Percentiles rank a stretch among this genome's conserved stretches.
Evolutionary conservation across 2,888 invertebrate genomes (phyloP).

Genomic region (Malacosoma neustria): DNA sequence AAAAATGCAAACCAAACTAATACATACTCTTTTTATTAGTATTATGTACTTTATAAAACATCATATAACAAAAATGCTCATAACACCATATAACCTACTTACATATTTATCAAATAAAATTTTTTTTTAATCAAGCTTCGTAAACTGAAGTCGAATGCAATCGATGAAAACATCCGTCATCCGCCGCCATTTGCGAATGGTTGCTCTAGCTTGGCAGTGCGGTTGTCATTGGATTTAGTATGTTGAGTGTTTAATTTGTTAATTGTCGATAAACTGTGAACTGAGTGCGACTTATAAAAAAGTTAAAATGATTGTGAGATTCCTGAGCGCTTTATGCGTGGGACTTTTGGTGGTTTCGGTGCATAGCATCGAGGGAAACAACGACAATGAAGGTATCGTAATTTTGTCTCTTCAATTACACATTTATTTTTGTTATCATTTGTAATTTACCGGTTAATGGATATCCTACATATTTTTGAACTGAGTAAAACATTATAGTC

Average conservation of each 20-base stretch:
- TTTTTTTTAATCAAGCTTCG: conserved; percentile 23
- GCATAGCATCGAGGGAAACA: conserved; percentile 58
- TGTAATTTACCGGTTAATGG: conserved; percentile 16
- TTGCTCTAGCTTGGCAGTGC: conserved; percentile 59
- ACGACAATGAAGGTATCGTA: conserved; percentile 68
- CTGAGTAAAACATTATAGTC: background rate
- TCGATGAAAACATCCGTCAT: conserved; percentile 74
- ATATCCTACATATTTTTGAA: conserved; percentile 1
- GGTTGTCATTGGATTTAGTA: conserved; percentile 62
- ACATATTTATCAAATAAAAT: too few relatives aligned
- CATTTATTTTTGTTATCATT: conserved; percentile 40
- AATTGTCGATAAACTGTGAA: conserved; percentile 61
- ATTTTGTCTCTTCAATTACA: conserved; percentile 22
- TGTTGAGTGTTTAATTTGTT: conserved; percentile 65
- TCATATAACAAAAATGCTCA: too few relatives aligned
- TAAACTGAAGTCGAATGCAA: conserved; percentile 53
- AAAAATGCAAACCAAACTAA: too few relatives aligned
- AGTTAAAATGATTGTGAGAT: conserved; percentile 73
- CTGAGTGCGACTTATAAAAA: conserved; percentile 50
- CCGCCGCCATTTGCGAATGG: conserved; percentile 74
- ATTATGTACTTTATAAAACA: too few relatives aligned
- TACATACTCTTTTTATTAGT: too few relatives aligned
- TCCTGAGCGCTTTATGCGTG: conserved; percentile 64
- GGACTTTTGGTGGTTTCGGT: conserved; percentile 66
- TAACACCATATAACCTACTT: too few relatives aligned